A percentile compares a stretch with the other conserved stretches of the same genome.
Conservation (phyloP, 2,888 invertebrate genomes). For the Callosobruchus maculatus region DNA sequence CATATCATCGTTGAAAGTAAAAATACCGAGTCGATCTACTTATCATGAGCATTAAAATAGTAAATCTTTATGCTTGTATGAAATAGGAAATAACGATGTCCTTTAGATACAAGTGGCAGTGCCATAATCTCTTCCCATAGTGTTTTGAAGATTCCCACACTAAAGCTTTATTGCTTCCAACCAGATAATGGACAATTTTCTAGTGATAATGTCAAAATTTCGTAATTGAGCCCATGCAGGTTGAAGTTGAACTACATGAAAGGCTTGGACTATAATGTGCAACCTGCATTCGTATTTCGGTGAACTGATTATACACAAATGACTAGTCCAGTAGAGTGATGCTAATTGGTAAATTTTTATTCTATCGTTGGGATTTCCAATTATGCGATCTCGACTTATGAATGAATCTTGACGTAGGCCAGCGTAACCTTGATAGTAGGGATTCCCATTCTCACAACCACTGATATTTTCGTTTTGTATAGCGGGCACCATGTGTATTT, state of each 20-base stretch:
- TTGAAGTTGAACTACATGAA: neutral
- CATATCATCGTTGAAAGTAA: too few relatives aligned
- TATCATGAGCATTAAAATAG: too few relatives aligned
- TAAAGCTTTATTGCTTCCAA: too few relatives aligned
- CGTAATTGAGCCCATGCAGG: too few relatives aligned
- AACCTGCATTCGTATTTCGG: neutral
- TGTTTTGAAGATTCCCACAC: too few relatives aligned
- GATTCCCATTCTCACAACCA: neutral
- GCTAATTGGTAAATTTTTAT: neutral
- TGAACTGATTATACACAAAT: neutral
- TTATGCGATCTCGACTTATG: neutral
- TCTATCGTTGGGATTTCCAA: neutral
- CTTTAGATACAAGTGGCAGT: too few relatives aligned
- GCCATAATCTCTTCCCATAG: too few relatives aligned
- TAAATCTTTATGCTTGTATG: too few relatives aligned
- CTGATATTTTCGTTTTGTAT: neutral
- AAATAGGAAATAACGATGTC: too few relatives aligned
- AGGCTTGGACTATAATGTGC: neutral
- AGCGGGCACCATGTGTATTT: neutral
- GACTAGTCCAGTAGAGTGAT: neutral
- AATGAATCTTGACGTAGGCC: neutral
- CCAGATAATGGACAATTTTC: too few relatives aligned
- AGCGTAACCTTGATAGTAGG: neutral
- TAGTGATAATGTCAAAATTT: too few relatives aligned
- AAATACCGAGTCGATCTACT: too few relatives aligned